Percentiles rank a stretch among this genome's conserved stretches.
These are phyloP conservation scores for Pristionchus pacificus DNA, from an alignment of 1,140 invertebrate species.

Conservation along the genomic window DNA sequence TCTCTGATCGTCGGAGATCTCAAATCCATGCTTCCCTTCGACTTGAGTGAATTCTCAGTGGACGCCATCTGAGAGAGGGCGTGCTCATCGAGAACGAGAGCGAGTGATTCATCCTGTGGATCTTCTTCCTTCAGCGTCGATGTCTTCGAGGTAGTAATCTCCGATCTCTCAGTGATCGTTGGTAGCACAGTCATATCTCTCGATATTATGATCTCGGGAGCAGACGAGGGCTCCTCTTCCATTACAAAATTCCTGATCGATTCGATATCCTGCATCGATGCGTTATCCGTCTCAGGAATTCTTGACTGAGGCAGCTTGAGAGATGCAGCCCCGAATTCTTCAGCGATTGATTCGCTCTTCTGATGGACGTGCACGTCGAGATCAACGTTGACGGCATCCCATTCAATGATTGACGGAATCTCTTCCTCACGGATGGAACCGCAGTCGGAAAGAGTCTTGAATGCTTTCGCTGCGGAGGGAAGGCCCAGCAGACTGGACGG, in stretches of 20 bases:
- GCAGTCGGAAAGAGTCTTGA: background rate
- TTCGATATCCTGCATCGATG: background rate
- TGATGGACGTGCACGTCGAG: background rate
- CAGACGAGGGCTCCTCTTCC: background rate
- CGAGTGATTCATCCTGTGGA: slow-evolving; percentile 7
- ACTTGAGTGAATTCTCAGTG: slow-evolving; percentile 5
- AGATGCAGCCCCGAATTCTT: background rate
- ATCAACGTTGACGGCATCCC: background rate
- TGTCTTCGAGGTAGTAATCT: background rate
- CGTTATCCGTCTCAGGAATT: background rate
- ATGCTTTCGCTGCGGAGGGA: background rate
- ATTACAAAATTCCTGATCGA: background rate
- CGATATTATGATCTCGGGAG: background rate
- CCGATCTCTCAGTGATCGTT: background rate
- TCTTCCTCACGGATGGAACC: background rate
- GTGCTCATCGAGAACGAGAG: slow-evolving; percentile 18
- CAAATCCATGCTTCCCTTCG: slow-evolving; percentile 7
- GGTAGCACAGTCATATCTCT: background rate
- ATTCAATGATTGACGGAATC: too few relatives aligned
- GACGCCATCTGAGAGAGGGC: slow-evolving; percentile 17
- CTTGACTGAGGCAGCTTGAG: background rate
- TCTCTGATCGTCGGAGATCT: slow-evolving; percentile 23
- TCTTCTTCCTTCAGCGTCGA: background rate
- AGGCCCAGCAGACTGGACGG: background rate
- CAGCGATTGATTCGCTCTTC: background rate